Evolutionary conservation across 1,140 invertebrate species (phyloP), one percentile per base, ranked within the genome.

Genomic region (Drosophila orena): DNA sequence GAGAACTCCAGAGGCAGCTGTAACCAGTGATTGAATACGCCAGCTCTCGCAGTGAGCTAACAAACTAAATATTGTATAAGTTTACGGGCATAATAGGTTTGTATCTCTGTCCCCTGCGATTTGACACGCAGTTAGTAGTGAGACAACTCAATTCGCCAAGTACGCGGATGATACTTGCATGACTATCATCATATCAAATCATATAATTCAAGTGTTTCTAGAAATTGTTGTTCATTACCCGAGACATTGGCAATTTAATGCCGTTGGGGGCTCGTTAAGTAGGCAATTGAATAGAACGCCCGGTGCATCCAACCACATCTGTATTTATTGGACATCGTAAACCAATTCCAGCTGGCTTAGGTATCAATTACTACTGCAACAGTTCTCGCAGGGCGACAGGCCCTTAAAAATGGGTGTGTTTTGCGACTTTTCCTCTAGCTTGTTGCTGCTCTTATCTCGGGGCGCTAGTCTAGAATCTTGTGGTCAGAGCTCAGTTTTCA

Each of bases 391-490:
- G 55, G 70, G 70, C 58, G 50, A 22, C 58, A 37, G 43, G 44
- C 44, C 43, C 24, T 34, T 27, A 20, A 77, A 77, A 77, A 77
- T 77, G 74, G 74, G 74, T 77, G 74, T 77, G 74, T 77, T 74
- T 59, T 59, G 42, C 20, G 40, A 46, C 38, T 58, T 38, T 74
- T 20, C 24, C 46, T 47, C 12, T 5, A 40, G 12, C 15, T 49
- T 24, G 24, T 27, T 22, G n/a, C 1, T 42, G 30, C 30, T 30
- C 73, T 76, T 76, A 76, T 76, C 72, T 10, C 37, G 24, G 2
- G 1, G 4, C 22, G 6, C 46, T 52, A 17, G 55, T 44, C 55
- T 24, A 15, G 34, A 58, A 35, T 50, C 53, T 5, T 42, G 66
- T 50, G 55, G 43, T 66, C 50, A 50, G 61, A 46, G 50, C 66